Evolutionary conservation across 2,797 vertebrate species (phyloP).

Genomic region (Coreius guichenoti): DNA sequence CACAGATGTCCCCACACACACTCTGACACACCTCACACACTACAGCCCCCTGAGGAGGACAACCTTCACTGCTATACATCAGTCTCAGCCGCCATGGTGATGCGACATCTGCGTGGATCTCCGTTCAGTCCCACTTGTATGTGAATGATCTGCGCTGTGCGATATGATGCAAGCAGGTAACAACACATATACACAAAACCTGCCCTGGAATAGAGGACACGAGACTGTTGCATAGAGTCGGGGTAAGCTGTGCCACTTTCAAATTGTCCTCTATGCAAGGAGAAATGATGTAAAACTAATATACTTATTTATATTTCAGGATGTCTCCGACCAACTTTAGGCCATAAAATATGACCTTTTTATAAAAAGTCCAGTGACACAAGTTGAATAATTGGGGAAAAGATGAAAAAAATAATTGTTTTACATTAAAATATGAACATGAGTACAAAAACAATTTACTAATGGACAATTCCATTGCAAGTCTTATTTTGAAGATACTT

Average conservation of each 20-base stretch:
- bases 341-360: background rate
- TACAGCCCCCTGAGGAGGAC: conserved; percentile 48
- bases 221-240: background rate
- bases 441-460: background rate
- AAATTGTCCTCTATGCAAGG: background rate
- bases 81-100: conserved; percentile 53
- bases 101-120: conserved; percentile 55
- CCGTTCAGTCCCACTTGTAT: conserved; percentile 9
- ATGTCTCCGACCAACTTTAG: background rate
- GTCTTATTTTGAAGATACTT: background rate
- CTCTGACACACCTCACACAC: conserved; percentile 38
- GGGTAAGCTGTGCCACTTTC: conserved; percentile 2
- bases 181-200: background rate
- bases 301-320: background rate
- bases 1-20: conserved; percentile 57
- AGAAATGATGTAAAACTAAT: background rate
- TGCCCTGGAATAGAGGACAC: background rate
- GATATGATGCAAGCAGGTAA: conserved; percentile 30
- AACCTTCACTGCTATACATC: conserved; percentile 60
- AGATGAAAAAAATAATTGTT: background rate
- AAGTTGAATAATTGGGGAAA: background rate
- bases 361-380: background rate
- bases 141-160: background rate
- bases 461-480: background rate
- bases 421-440: background rate